A percentile compares a stretch with the other conserved stretches of the same genome.
Conservation (phyloP, 2,888 invertebrate genomes). For the Gastracanthus pulcherrimus region DNA sequence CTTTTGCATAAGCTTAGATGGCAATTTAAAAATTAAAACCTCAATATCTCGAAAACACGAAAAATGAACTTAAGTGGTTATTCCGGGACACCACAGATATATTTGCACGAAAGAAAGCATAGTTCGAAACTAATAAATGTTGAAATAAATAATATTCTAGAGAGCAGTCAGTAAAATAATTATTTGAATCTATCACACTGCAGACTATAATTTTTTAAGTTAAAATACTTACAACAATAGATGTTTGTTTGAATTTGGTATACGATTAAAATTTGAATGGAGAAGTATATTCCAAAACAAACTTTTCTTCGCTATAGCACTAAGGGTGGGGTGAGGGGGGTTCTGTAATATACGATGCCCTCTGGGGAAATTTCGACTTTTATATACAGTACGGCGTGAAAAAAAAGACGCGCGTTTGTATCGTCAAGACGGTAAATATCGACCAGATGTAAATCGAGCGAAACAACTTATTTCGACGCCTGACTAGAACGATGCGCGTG, state of each 20-base stretch:
- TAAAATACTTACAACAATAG: slow-evolving; percentile 1
- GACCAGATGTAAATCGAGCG: slow-evolving; percentile 46
- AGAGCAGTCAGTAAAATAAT: too few species aligned
- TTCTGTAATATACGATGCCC: slow-evolving; percentile 67
- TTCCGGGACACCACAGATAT: too few species aligned
- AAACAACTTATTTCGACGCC: slow-evolving; percentile 39
- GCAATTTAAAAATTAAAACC: too few species aligned
- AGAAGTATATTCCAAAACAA: slow-evolving; percentile 27
- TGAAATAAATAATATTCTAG: too few species aligned
- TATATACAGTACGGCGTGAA: slow-evolving; percentile 57
- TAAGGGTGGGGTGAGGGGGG: slow-evolving; percentile 48
- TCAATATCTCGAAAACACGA: too few species aligned
- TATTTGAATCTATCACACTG: background rate
- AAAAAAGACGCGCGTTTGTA: slow-evolving; percentile 15
- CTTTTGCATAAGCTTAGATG: too few species aligned
- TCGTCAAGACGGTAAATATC: slow-evolving; percentile 43
- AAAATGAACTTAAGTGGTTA: too few species aligned
- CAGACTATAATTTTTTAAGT: background rate
- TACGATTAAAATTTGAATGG: background rate
- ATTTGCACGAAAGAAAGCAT: too few species aligned
- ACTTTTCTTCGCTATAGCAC: slow-evolving; percentile 56
- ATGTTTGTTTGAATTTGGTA: too few species aligned
- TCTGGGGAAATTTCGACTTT: slow-evolving; percentile 70
- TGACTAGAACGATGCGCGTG: background rate
- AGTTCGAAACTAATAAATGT: too few species aligned